Evolutionary conservation across 2,888 invertebrate genomes (phyloP), one percentile per base, ranked within the genome.

Genomic region (Sussaba pulchella): DNA sequence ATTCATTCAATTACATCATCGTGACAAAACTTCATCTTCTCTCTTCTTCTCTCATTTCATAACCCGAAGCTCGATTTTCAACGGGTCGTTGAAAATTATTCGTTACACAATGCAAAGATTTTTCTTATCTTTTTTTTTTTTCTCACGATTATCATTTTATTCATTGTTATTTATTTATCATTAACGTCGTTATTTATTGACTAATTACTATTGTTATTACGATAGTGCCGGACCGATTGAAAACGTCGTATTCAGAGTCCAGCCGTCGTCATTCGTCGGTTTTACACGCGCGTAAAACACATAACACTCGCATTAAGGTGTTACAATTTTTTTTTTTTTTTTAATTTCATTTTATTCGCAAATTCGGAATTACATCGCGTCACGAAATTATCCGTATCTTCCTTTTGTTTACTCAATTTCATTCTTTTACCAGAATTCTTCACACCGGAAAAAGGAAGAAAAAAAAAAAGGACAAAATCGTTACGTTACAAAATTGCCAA

Each of bases 171-270:
- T 52, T 10, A 63, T 31, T 64, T 39, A 26, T 64, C 41, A 39
- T 47, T 47, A 67, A 39, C 67, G 47, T 69, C 63, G 47, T 69
- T 61, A 45, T 41, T 57, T 50, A 45, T 73, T 70, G 54, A 70
- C 70, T 81, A 31, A 81, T 79, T 78, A 83, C 43, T 64, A 81
- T 69, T 76, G 63, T 59, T 72, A 76, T 78, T 78, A 81, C 70
- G 78, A 83, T 73, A 81, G 81, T 78, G 76, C 78, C 81, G 70
- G 75, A 78, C 75, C 70, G 78, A 72, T 61, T 71, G 67, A 31
- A 74, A 78, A 71, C 79, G 69, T 77, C 52, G 52, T 67, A 36
- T 43, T 71, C 74, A 41, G 63, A 75, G 50, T 80, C 63, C 69
- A 47, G 45, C 61, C 67, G 54, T 59, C 12, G 63, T 64, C 77